Conservation (phyloP, 2,888 invertebrate species). For the Drosophila colorata region DNA sequence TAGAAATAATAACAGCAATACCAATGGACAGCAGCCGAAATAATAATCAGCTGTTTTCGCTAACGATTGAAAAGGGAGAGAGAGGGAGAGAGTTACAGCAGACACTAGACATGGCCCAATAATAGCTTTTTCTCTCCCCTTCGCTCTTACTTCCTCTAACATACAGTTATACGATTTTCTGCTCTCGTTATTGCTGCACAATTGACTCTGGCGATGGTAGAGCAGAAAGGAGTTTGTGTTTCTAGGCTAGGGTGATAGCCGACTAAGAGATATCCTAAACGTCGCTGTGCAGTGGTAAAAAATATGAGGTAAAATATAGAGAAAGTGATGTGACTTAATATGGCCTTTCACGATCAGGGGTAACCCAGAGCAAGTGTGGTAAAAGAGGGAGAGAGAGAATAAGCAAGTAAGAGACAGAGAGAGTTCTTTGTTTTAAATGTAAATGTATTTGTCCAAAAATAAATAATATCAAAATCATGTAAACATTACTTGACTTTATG, state of each 20-base stretch:
- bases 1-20: slow-evolving; percentile 37
- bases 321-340: too few relatives aligned
- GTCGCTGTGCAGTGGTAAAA: too few relatives aligned
- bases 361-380: too few relatives aligned
- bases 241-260: not conserved
- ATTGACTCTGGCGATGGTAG: slow-evolving; percentile 25
- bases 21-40: slow-evolving; percentile 21
- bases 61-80: not conserved
- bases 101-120: not conserved
- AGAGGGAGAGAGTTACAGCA: not conserved
- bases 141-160: not conserved
- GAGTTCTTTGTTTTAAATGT: too few relatives aligned
- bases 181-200: slow-evolving; percentile 24
- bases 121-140: not conserved
- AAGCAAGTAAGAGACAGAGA: too few relatives aligned
- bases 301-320: not conserved
- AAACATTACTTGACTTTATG: too few relatives aligned
- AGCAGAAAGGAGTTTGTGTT: not conserved
- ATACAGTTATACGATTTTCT: slow-evolving; percentile 1
- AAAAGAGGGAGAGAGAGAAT: too few relatives aligned
- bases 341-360: too few relatives aligned
- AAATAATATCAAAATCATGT: too few relatives aligned
- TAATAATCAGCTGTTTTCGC: slow-evolving; percentile 49
- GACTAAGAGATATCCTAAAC: not conserved
- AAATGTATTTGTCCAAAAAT: too few relatives aligned